Conservation (phyloP, 2,113 vertebrate species). For the Capra hircus region DNA sequence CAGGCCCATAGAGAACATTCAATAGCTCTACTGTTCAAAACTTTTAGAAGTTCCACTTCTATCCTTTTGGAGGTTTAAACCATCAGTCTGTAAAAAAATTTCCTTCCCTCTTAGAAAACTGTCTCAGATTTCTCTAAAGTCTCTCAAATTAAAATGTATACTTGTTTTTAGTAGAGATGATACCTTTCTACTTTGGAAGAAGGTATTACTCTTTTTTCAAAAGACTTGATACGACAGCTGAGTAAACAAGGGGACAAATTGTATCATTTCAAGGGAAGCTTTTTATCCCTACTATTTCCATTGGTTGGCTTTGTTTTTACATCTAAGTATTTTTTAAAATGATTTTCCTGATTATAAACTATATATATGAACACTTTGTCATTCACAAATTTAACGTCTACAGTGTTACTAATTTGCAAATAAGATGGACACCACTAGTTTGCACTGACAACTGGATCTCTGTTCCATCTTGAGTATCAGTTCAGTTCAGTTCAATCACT, state of each 20-base stretch:
- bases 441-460: not conserved
- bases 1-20: not conserved
- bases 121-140: not conserved
- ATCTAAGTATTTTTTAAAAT: not conserved
- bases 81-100: not conserved
- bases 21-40: not conserved
- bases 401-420: not conserved
- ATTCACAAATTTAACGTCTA: not conserved
- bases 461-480: not conserved
- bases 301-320: not conserved
- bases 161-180: not conserved
- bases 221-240: not conserved
- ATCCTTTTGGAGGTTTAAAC: not conserved
- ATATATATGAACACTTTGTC: not conserved
- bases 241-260: not conserved
- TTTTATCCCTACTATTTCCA: not conserved
- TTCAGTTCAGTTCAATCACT: not conserved
- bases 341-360: not conserved
- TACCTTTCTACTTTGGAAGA: not conserved
- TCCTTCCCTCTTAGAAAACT: not conserved
- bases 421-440: not conserved
- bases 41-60: accelerated
- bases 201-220: not conserved
- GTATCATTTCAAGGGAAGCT: not conserved
- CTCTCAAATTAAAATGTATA: not conserved